phyloP scores from a whole-genome alignment of 2,888 invertebrate species.

The Selenia dentaria region DNA sequence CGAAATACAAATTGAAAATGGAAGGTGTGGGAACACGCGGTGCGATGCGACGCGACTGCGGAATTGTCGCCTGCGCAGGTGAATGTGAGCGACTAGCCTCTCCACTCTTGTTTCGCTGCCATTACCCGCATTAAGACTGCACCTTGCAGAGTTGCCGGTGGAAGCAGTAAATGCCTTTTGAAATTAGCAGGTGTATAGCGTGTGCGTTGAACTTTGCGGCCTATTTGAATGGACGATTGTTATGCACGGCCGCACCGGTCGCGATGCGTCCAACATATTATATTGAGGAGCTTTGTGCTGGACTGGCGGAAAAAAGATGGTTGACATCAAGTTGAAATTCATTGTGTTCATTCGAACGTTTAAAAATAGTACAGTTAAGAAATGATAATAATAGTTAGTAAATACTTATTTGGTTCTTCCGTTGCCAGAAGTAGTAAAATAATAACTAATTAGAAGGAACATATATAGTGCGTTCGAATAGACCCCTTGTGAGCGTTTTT shows the following conservation, averaged over 20 bases:
- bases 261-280: constrained; percentile 59
- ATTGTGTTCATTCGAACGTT: neutral
- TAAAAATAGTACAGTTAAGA: too few species aligned
- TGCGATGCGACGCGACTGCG: constrained; percentile 66
- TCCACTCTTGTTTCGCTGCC: constrained; percentile 75
- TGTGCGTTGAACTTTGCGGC: constrained; percentile 79
- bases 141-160: constrained; percentile 47
- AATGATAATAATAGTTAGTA: too few species aligned
- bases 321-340: too few species aligned
- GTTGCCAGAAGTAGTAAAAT: too few species aligned
- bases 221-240: constrained; percentile 66
- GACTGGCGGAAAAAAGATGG: constrained; percentile 22
- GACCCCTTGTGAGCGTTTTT: too few species aligned
- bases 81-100: constrained; percentile 68
- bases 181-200: constrained; percentile 61
- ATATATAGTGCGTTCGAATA: too few species aligned
- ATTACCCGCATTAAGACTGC: constrained; percentile 52
- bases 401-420: too few species aligned
- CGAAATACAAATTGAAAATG: constrained; percentile 44
- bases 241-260: constrained; percentile 47
- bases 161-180: constrained; percentile 49
- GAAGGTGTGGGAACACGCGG: constrained; percentile 37
- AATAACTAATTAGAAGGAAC: too few species aligned
- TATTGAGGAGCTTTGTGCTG: constrained; percentile 44
- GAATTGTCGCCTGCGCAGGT: constrained; percentile 69